Base-by-base conservation (phyloP, 2,797 vertebrate genomes). In the Smutsia gigantea region DNA sequence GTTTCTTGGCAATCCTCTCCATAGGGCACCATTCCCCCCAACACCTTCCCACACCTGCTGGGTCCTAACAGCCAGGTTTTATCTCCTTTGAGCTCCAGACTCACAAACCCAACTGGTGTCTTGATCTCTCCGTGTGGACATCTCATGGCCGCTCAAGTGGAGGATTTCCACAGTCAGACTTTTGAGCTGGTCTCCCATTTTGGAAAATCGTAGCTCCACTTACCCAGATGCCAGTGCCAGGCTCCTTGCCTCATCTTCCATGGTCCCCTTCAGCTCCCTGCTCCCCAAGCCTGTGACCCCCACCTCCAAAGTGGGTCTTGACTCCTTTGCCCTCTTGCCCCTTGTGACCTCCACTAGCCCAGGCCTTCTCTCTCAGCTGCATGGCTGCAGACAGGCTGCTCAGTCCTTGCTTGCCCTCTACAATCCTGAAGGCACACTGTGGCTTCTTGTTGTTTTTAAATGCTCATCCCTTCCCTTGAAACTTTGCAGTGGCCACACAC, bases 61-160 rank as follows among this genome's bases (percentile, higher is more conserved):
- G 42, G 49, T 31, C 13, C n/a, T 7, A 8, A 53, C 9, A 17
- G 68, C 68, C 55, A 23, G 2, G 3, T 31, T 29, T 68, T 15
- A 23, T 46, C 9, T 68, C 71, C 49, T 15, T 6, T 17, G 51
- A 49, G 71, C 59, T 49, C 51, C 72, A 31, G 25, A 34, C 5
- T 29, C 51, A 37, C 18, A 15, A 11, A 7, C 34, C 17, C 15
- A 5, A 6, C 37, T 2, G 53, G 29, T 10, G 19, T 27, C 34
- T 15, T 1, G 34, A 39, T 29, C 39, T 42, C 46, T 34, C 27
- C 27, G 9, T 1, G 1, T 1, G n/a, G 25, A 39, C 0, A 2
- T 23, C 14, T 39, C 27, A 19, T 13, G 15, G 27, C 12, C 63
- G 42, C n/a, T 72, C 79, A 19, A 1, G 12, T 6, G 15, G 75